Evolutionary conservation across 1,140 invertebrate genomes (phyloP), one percentile per base, ranked within the genome.

Genomic region (Chymomyza costata): DNA sequence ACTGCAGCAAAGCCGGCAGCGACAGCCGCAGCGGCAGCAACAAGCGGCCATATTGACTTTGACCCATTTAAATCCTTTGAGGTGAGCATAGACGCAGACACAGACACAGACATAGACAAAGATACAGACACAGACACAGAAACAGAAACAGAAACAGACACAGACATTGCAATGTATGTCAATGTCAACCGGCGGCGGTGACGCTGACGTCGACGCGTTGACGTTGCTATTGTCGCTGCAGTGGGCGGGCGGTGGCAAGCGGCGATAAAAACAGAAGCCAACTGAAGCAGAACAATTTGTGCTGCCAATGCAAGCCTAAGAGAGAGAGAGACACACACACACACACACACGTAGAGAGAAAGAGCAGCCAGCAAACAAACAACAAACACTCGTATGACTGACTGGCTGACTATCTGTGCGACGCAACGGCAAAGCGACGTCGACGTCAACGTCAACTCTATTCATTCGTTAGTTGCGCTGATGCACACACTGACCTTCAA

Each of bases 51-150:
- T 5, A 6, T 28, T 81, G 74, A 81, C 73, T 73, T 80, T 80
- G 73, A 80, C 73, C 73, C 47, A 80, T 80, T 80, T 80, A 81
- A 68, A 81, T 80, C 73, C 73, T 78, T 80, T 73, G 74, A 66
- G 66, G 71, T 66, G 60, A 65, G 45, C 71, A 78, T 78, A 78
- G 71, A 73, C 55, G 54, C 43, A 32, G 35, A 35, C 46, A 13
- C 21, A 59, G 38, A 31, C 28, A 34, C 10, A 38, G 11, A 39
- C 47, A n/a, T n/a, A n/a, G 39, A 35, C 18, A 46, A n/a, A n/a
- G 21, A 21, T 1, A 19, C 15, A 16, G 13, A 14, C 11, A 8
- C 35, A 32, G 17, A 14, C 11, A 11, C 50, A 30, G 30, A 3
- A 30, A 41, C 38, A 48, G 41, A 53, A 38, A 10, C 43, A 37